Base-by-base conservation (phyloP, 2,888 invertebrate species). In the Nesidiocoris tenuis region DNA sequence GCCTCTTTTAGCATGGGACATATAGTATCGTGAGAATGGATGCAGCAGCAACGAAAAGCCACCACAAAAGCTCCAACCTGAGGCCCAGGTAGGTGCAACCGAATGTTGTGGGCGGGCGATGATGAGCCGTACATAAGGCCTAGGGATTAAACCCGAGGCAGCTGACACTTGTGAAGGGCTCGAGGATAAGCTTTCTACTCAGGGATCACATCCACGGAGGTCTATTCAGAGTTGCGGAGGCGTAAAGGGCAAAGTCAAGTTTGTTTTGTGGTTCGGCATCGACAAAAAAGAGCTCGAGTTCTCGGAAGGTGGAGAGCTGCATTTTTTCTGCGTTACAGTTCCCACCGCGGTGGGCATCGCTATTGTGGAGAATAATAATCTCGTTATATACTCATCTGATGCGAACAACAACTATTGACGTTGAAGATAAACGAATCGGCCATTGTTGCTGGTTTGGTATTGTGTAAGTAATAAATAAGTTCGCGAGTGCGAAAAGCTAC, bases 181-280 rank as follows among this genome's bases (percentile, higher is more conserved):
- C 7, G 21, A 61, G 72, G 72, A 61, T 72, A 72, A 61, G 72
- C 72, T 72, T 72, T 25, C 39, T 39, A 12, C 39, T 12, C 12
- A 3, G 2, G 59, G 18, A 59, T 18, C n/a, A 59, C 59, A n/a
- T 59, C 59, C 59, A 9, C 59, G 65, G 65, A 21, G 56, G 19
- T 59, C 25, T 57, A 57, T 70, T 70, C 57, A 72, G 54, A 19
- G 23, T 54, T 63, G 63, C 23, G 61, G 57, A 72, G 72, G 72
- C 72, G 72, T 72, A 61, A 72, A 72, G 39, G 72, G 61, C 39
- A 24, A 25, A 72, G 72, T 72, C 72, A 72, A 72, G 61, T 61
- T 72, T 25, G 54, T 72, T 72, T 72, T 72, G 72, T 72, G 72
- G 72, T 72, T 24, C 70, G 59, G 7, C 57, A 59, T 24, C 25